These are phyloP conservation scores for Plebejus anna DNA, from an alignment of 2,888 invertebrate genomes.

Conservation along the genomic window DNA sequence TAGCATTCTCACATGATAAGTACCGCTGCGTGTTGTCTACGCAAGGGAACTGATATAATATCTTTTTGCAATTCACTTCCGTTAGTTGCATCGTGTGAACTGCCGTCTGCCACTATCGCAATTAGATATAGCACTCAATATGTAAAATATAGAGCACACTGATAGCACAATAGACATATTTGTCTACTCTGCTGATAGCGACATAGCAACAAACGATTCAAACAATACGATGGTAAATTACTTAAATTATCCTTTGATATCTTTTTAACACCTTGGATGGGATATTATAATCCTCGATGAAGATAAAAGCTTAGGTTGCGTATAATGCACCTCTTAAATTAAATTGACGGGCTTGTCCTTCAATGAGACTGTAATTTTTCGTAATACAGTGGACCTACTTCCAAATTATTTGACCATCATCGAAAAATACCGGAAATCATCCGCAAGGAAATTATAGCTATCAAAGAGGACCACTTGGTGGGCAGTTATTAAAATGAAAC, in stretches of 20 bases:
- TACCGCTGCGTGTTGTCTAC: conserved; percentile 57
- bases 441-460: conserved; percentile 8
- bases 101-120: conserved; percentile 32
- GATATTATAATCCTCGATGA: no score
- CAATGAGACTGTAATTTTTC: background rate
- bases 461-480: conserved; percentile 1
- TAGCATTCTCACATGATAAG: conserved; percentile 69
- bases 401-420: background rate
- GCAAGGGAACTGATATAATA: conserved; percentile 55
- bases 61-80: conserved; percentile 59
- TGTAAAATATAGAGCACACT: conserved; percentile 2
- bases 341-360: background rate
- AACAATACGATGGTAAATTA: background rate
- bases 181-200: background rate
- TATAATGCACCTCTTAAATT: no score
- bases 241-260: no score
- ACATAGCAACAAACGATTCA: background rate
- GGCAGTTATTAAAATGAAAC: conserved; percentile 22
- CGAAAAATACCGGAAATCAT: conserved; percentile 3
- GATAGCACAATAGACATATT: background rate
- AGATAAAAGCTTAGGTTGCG: no score
- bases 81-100: conserved; percentile 51
- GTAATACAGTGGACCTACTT: background rate
- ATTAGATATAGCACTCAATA: conserved; percentile 30
- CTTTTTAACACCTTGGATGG: no score